Conservation (phyloP, 2,888 invertebrate species). For the Epiblema foenella region DNA sequence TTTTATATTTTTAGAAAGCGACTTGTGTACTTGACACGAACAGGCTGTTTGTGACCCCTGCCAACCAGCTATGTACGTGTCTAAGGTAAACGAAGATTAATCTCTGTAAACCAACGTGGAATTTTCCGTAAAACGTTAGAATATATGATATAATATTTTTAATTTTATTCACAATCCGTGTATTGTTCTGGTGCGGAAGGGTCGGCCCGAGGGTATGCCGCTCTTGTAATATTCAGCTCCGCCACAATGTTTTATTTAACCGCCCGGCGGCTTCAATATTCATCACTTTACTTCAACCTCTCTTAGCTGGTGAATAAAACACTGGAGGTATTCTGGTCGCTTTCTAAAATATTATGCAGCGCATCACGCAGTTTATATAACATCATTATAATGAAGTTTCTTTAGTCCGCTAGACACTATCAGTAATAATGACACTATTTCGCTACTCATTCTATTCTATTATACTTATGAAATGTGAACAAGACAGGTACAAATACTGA, state of each 20-base stretch:
- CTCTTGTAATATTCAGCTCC: slow-evolving; percentile 68
- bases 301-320: slow-evolving; percentile 63
- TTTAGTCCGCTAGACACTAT: too few species aligned
- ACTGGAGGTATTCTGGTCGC: slow-evolving; percentile 46
- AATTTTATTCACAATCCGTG: slow-evolving; percentile 68
- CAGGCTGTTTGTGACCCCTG: slow-evolving; percentile 20
- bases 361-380: neutral
- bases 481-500: too few species aligned
- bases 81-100: slow-evolving; percentile 49
- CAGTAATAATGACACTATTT: too few species aligned
- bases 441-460: too few species aligned
- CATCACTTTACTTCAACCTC: slow-evolving; percentile 60
- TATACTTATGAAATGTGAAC: too few species aligned
- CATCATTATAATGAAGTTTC: slow-evolving; percentile 6
- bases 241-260: slow-evolving; percentile 73
- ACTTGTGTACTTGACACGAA: slow-evolving; percentile 21
- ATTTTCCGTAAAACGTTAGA: slow-evolving; percentile 56
- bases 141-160: slow-evolving; percentile 66
- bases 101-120: slow-evolving; percentile 52
- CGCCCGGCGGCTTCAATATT: slow-evolving; percentile 67
- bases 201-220: slow-evolving; percentile 55
- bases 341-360: slow-evolving; percentile 38
- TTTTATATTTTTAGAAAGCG: slow-evolving; percentile 6
- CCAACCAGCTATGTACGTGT: slow-evolving; percentile 22
- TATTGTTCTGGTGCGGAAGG: slow-evolving; percentile 66